phyloP scores from a whole-genome alignment of 2,113 vertebrate species.

The Gobiocypris rarus region DNA sequence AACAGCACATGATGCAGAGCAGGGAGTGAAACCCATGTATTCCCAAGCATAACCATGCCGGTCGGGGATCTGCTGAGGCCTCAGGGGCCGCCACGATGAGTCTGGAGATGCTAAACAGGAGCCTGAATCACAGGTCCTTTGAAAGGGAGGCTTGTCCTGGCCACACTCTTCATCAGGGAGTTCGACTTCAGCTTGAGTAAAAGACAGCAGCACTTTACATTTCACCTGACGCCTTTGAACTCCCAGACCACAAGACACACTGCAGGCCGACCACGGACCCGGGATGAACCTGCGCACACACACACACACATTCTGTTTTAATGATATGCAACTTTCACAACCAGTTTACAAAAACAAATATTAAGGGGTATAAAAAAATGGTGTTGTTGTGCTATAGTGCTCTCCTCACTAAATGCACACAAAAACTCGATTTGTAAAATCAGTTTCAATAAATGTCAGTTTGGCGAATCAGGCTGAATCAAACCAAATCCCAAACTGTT shows the following conservation, averaged over 20 bases:
- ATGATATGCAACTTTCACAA: not conserved
- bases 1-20: constrained; percentile 84
- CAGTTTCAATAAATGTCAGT: not conserved
- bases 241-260: constrained; percentile 82
- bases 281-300: constrained; percentile 81
- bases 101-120: constrained; percentile 72
- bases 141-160: constrained; percentile 68
- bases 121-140: constrained; percentile 75
- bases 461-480: too few species aligned
- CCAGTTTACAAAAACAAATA: not conserved
- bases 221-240: constrained; percentile 80
- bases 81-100: constrained; percentile 50
- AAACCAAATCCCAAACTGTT: too few species aligned
- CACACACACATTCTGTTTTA: not conserved
- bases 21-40: constrained; percentile 84
- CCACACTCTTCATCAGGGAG: constrained; percentile 89
- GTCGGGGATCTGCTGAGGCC: constrained; percentile 44
- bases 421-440: not conserved
- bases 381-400: not conserved
- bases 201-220: constrained; percentile 85
- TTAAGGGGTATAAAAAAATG: not conserved
- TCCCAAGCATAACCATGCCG: constrained; percentile 82
- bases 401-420: not conserved
- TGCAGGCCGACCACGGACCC: constrained; percentile 89
- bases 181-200: constrained; percentile 86